These are phyloP conservation scores for Pterocles gutturalis DNA, from an alignment of 2,113 vertebrate genomes.

Conservation along the genomic window DNA sequence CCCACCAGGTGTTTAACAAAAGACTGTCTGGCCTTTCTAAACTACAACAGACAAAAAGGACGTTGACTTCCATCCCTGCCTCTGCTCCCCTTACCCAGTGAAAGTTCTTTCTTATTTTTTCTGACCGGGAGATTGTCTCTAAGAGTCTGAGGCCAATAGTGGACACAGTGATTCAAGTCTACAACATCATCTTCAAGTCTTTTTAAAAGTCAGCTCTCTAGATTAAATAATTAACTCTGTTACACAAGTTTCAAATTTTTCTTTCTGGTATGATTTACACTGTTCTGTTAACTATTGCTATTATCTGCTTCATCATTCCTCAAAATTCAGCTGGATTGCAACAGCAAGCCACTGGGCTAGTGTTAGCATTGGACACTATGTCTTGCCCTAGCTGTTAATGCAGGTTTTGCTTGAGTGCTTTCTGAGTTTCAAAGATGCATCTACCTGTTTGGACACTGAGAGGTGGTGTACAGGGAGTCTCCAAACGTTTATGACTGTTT, in stretches of 20 bases:
- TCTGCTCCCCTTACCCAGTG: neutral
- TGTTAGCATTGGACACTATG: rapidly evolving
- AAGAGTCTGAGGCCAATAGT: neutral
- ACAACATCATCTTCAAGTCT: neutral
- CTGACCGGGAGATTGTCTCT: neutral
- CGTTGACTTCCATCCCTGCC: neutral
- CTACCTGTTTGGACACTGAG: neutral
- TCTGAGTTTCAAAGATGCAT: neutral
- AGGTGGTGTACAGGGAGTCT: neutral
- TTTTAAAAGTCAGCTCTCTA: neutral
- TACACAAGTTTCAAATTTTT: neutral
- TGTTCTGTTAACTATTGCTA: neutral
- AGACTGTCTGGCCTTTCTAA: too few species aligned
- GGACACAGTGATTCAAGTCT: neutral
- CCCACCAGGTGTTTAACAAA: too few species aligned
- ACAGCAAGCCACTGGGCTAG: neutral
- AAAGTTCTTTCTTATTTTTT: neutral
- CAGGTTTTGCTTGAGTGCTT: neutral
- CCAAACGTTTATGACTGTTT: neutral
- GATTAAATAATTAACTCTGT: neutral
- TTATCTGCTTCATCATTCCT: neutral
- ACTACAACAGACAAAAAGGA: neutral
- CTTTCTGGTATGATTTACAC: neutral
- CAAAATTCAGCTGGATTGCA: neutral
- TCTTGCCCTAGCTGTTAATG: neutral